Conservation (phyloP, 2,113 vertebrate genomes). For the Paraplagusia blochii region DNA sequence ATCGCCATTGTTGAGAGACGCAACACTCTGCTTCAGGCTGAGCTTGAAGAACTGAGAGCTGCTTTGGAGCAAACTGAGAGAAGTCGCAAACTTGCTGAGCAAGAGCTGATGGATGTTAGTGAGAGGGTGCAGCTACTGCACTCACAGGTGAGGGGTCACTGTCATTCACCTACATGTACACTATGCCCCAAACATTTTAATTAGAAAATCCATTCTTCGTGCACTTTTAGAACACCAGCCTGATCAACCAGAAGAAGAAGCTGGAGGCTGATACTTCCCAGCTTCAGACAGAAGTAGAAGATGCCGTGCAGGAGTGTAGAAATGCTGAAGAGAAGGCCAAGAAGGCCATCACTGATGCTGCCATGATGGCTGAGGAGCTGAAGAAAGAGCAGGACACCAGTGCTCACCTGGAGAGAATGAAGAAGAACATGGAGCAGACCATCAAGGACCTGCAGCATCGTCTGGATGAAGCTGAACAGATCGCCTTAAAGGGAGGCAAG, state of each 20-base stretch:
- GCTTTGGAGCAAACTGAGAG: slow-evolving; percentile 81
- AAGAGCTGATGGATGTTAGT: slow-evolving; percentile 83
- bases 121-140: slow-evolving; percentile 89
- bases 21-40: slow-evolving; percentile 80
- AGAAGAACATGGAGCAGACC: slow-evolving; percentile 74
- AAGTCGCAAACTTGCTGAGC: slow-evolving; percentile 83
- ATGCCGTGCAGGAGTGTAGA: slow-evolving; percentile 62
- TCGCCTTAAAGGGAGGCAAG: slow-evolving; percentile 83
- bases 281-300: slow-evolving; percentile 66
- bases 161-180: background rate
- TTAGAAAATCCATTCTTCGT: background rate
- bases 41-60: slow-evolving; percentile 82
- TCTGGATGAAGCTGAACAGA: slow-evolving; percentile 83
- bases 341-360: slow-evolving; percentile 79
- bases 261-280: slow-evolving; percentile 58
- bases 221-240: slow-evolving; percentile 70
- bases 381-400: slow-evolving; percentile 91
- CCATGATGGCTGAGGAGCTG: slow-evolving; percentile 89
- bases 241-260: slow-evolving; percentile 71
- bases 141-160: slow-evolving; percentile 74
- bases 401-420: slow-evolving; percentile 88
- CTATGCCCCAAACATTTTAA: background rate
- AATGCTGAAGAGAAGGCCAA: slow-evolving; percentile 74
- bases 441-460: slow-evolving; percentile 80
- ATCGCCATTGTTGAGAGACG: slow-evolving; percentile 81